These are phyloP conservation scores for Harlomillsia oculata DNA, from an alignment of 1,140 invertebrate genomes.

Conservation along the genomic window DNA sequence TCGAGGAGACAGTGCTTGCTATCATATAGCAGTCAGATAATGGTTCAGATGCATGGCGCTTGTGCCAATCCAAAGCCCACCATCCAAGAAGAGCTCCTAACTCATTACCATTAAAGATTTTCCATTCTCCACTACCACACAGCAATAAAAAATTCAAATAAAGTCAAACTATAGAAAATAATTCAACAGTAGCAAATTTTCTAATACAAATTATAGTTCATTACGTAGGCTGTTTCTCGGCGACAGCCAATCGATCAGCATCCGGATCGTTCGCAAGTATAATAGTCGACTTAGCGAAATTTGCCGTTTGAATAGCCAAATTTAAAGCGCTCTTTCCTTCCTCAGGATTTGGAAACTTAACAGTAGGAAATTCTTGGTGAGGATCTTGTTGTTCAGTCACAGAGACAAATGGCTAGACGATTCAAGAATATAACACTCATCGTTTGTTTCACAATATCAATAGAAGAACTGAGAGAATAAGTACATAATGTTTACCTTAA, in stretches of 20 bases:
- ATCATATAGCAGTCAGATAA: constrained; percentile 62
- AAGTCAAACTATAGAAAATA: background rate
- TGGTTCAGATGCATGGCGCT: constrained; percentile 41
- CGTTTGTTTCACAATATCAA: too few species aligned
- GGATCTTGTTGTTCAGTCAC: constrained; percentile 78
- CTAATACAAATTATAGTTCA: too few species aligned
- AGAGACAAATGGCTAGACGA: constrained; percentile 58
- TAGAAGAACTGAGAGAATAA: too few species aligned
- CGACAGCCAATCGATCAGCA: constrained; percentile 89
- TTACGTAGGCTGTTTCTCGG: constrained; percentile 58
- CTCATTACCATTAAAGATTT: constrained; percentile 92
- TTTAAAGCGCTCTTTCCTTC: constrained; percentile 83
- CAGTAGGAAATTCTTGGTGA: constrained; percentile 94
- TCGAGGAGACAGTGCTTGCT: constrained; percentile 92
- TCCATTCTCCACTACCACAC: constrained; percentile 66
- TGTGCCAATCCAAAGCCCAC: constrained; percentile 61
- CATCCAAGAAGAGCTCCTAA: constrained; percentile 88
- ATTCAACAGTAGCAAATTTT: too few species aligned
- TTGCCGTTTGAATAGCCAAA: constrained; percentile 74
- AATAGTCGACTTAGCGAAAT: constrained; percentile 55
- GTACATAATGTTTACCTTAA: constrained; percentile 51
- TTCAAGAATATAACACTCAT: too few species aligned
- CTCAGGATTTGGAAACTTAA: constrained; percentile 96
- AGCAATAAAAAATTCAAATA: too few species aligned
- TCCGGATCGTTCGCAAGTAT: constrained; percentile 98